phyloP scores from a whole-genome alignment of 2,888 invertebrate species.

The Erebia ligea region DNA sequence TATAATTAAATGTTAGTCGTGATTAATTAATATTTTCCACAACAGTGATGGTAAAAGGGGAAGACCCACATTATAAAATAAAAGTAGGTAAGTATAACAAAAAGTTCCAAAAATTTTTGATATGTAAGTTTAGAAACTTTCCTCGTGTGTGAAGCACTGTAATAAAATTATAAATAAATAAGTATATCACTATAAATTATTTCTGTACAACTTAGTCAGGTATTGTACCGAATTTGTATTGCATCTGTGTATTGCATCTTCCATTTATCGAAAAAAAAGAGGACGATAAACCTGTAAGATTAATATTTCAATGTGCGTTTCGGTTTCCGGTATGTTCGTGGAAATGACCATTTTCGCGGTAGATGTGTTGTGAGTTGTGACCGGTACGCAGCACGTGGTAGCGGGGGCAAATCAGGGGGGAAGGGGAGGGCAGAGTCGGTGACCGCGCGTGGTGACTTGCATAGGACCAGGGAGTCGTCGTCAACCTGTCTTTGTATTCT shows the following conservation, averaged over 20 bases:
- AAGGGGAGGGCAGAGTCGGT: slow-evolving; percentile 60
- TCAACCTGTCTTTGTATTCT: slow-evolving; percentile 69
- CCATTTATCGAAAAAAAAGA: slow-evolving; percentile 1
- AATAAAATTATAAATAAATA: no score
- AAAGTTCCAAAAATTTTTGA: no score
- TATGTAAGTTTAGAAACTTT: no score
- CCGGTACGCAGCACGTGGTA: slow-evolving; percentile 52
- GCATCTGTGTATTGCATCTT: no score
- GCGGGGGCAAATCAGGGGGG: slow-evolving; percentile 33
- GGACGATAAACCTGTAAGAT: slow-evolving; percentile 16
- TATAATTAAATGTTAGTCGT: no score
- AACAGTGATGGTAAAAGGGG: background rate
- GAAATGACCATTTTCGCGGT: slow-evolving; percentile 77
- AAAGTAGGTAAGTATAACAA: no score
- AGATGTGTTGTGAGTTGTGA: slow-evolving; percentile 56
- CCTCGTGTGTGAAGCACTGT: no score
- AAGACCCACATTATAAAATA: background rate
- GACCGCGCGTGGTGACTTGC: slow-evolving; percentile 75
- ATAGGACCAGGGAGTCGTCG: slow-evolving; percentile 59
- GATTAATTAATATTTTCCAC: no score
- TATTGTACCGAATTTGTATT: no score
- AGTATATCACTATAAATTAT: no score
- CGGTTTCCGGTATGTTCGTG: slow-evolving; percentile 72
- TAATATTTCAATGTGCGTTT: slow-evolving; percentile 50
- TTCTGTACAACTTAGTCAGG: no score